Conservation (phyloP, 2,888 invertebrate species). For the Athetis lepigone region DNA sequence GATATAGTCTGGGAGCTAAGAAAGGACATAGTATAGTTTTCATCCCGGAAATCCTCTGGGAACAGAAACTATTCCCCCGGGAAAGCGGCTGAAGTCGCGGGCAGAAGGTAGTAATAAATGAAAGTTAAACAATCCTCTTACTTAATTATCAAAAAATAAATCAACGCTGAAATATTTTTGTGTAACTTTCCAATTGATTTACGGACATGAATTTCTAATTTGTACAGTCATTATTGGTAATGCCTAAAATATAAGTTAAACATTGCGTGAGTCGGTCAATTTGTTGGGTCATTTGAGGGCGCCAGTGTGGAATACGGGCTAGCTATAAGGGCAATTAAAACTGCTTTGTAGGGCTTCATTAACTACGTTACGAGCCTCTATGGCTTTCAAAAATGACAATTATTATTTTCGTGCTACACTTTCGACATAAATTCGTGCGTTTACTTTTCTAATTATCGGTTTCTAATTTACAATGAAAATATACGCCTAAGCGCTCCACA, state of each 20-base stretch:
- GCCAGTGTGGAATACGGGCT: conserved; percentile 82
- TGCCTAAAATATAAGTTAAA: conserved; percentile 70
- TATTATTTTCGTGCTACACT: conserved; percentile 44
- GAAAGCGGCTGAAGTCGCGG: too few relatives aligned
- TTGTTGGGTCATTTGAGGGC: conserved; percentile 87
- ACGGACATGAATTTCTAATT: conserved; percentile 39
- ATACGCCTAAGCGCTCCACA: conserved; percentile 16
- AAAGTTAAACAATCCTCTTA: conserved; percentile 9
- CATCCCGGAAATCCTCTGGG: too few relatives aligned
- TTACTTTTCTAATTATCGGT: conserved; percentile 21
- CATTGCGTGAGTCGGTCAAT: conserved; percentile 88
- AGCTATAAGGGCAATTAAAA: conserved; percentile 85
- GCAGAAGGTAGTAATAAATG: too few relatives aligned
- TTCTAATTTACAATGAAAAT: conserved; percentile 25
- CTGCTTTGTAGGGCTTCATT: conserved; percentile 83
- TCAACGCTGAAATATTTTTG: conserved; percentile 25
- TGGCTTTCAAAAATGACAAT: conserved; percentile 49
- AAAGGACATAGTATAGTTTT: too few relatives aligned
- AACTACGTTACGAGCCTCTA: conserved; percentile 65
- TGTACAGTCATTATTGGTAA: conserved; percentile 66
- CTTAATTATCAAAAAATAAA: conserved; percentile 12
- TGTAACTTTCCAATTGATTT: conserved; percentile 41
- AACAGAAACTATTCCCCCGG: too few relatives aligned
- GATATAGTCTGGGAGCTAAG: too few relatives aligned
- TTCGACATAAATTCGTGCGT: conserved; percentile 23